phyloP scores from a whole-genome alignment of 30 jellyfish, hydroid and myxozoan species.

The Hydractinia symbiolongicarpus region DNA sequence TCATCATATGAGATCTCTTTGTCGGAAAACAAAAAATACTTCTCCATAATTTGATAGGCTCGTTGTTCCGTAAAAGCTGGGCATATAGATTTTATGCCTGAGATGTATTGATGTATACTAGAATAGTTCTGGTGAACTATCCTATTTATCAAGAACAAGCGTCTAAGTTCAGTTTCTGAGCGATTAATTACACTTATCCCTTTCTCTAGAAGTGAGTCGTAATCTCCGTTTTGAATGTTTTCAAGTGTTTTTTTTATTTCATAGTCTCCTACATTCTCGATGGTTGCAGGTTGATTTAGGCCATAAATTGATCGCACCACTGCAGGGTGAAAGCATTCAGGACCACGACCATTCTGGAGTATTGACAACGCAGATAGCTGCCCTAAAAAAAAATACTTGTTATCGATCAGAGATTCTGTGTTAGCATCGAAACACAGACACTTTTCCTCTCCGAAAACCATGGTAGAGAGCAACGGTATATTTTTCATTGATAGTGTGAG shows the following conservation, averaged over 20 bases:
- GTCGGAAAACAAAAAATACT: neutral
- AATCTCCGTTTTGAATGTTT: neutral
- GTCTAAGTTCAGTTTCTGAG: neutral
- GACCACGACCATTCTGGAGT: constrained; percentile 27
- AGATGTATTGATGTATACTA: neutral
- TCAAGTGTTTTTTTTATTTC: neutral
- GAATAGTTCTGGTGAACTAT: neutral
- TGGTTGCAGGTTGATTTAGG: neutral
- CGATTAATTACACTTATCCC: neutral
- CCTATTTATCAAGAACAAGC: neutral
- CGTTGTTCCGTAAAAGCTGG: neutral
- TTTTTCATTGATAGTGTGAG: constrained; percentile 26
- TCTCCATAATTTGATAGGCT: neutral
- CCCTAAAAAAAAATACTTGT: neutral
- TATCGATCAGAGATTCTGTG: constrained; percentile 21
- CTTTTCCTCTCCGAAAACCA: neutral
- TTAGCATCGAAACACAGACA: constrained; percentile 1
- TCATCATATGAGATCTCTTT: neutral
- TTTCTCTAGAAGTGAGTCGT: neutral
- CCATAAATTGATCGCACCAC: neutral
- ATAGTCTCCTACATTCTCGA: neutral
- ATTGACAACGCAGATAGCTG: constrained; percentile 28
- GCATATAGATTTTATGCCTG: neutral
- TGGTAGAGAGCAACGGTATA: neutral
- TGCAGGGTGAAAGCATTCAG: constrained; percentile 25